Base-by-base conservation (phyloP, 2,888 invertebrate species). In the Platycheirus albimanus region DNA sequence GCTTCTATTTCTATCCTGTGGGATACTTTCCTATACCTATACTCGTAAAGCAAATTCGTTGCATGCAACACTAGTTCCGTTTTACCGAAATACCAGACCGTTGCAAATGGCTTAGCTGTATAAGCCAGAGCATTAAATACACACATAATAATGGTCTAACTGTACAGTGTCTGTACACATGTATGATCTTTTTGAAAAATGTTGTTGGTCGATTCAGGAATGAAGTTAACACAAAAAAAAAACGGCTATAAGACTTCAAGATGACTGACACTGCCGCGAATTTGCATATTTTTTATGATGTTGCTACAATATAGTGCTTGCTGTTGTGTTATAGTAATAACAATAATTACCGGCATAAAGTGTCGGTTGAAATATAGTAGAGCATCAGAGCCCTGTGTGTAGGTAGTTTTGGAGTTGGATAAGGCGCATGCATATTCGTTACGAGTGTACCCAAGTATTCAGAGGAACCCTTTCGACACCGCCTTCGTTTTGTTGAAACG, bases 401-500 rank as follows among this genome's bases (percentile, higher is more conserved):
- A 33, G 19, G 28, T 45, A 56, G 45, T 52, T 61, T n/a, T n/a
- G n/a, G n/a, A n/a, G n/a, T n/a, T 51, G 63, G 49, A 74, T 51
- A 76, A 72, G 49, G 77, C 58, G 51, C 83, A 83, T 77, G 77
- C 83, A 77, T 61, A 61, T 63, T 52, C 24, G 28, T n/a, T 41
- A 45, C 69, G 45, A 64, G 56, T 72, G 58, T 76, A n/a, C n/a
- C n/a, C n/a, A n/a, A 51, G 33, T n/a, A 52, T 33, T n/a, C 51
- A 64, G 78, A 41, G 64, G 54, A 83, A 74, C 83, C 77, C 83
- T 77, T 83, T 77, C 63, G 11, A 36, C 33, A 43, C 72, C 64
- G 72, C 76, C 54, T 64, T 54, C 83, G 83, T 83, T 83, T 83
- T 83, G 83, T 83, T 74, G 69, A 74, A 83, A 78, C 83, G 83